Base-by-base conservation (phyloP, 2,113 vertebrate species). In the Rhinoderma darwinii region DNA sequence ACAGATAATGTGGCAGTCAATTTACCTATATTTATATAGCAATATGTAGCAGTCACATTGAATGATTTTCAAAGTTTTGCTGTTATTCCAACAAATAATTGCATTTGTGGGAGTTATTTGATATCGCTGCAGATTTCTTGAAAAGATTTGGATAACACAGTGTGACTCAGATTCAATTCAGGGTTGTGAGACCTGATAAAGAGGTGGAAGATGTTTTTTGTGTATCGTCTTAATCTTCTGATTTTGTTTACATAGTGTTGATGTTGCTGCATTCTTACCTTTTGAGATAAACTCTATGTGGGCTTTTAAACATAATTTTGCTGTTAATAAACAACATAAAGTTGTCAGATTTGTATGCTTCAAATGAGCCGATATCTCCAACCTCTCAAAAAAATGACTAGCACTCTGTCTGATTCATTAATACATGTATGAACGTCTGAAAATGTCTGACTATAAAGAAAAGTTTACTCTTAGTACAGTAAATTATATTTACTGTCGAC, bases 161-260 rank as follows among this genome's bases (percentile, higher is more conserved):
- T 63, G 83, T 84, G 83, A 44, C 73, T 76, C 37, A 61, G 83
- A 84, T 41, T 51, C 14, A 84, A 75, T 75, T 51, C 83, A 74
- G 83, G 35, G 44, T 41, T 39, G 56, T 30, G 30, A 84, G 54
- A 61, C 39, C 44, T 32, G 83, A 84, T 84, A 84, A 76, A 75
- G 32, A 37, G 39, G 56, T 32, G 22, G 72, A 66, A 15, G 27
- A 47, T 59, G 32, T 86, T 77, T 54, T 63, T 11, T 22, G 17
- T 30, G 54, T 85, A 12, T 41, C 30, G 79, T 17, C 44, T 35
- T 70, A 70, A 79, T 70, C 59, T 63, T 61, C 51, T 84, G 84
- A 63, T 63, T 68, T 41, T 76, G 83, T 74, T 77, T 61, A 84
- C 74, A 54, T 30, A 44, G 30, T 84, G 47, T 74, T 82, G 54